Conservation (phyloP, 2,888 invertebrate genomes). For the Operophtera brumata region DNA sequence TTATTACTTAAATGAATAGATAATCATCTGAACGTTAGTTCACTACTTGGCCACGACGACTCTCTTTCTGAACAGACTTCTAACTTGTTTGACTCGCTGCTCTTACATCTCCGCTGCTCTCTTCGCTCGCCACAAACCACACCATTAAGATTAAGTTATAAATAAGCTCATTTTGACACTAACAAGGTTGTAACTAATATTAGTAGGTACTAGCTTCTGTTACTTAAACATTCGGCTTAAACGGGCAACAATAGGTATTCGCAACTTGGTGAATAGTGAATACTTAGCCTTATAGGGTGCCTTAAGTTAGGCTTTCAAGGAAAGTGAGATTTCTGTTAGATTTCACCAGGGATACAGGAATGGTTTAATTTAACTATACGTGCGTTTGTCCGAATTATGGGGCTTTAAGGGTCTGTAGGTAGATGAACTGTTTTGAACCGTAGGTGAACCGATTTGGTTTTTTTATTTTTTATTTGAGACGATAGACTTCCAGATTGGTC, state of each 20-base stretch:
- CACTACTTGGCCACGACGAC: too few relatives aligned
- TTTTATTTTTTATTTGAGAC: too few relatives aligned
- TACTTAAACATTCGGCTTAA: constrained; percentile 25
- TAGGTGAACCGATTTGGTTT: too few relatives aligned
- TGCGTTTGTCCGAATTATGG: neutral
- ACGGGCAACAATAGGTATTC: constrained; percentile 32
- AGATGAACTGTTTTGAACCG: too few relatives aligned
- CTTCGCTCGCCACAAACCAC: constrained; percentile 3
- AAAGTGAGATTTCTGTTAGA: constrained; percentile 10
- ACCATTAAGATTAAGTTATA: constrained; percentile 42
- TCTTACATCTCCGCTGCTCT: neutral
- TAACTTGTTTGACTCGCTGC: neutral
- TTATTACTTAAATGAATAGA: too few relatives aligned
- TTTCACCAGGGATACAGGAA: neutral
- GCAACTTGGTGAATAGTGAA: constrained; percentile 11
- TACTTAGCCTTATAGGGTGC: constrained; percentile 17
- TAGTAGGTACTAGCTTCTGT: constrained; percentile 25
- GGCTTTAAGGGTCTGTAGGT: too few relatives aligned
- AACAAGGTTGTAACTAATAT: constrained; percentile 51
- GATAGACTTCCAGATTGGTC: too few relatives aligned
- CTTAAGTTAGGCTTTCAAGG: constrained; percentile 2
- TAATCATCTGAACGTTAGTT: too few relatives aligned
- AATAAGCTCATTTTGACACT: constrained; percentile 39
- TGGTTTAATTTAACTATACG: neutral
- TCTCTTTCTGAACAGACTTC: too few relatives aligned